Percentiles rank a stretch among this genome's conserved stretches.
Evolutionary conservation across 2,113 vertebrate species (phyloP).

Genomic region (Cephalopholis sonnerati): DNA sequence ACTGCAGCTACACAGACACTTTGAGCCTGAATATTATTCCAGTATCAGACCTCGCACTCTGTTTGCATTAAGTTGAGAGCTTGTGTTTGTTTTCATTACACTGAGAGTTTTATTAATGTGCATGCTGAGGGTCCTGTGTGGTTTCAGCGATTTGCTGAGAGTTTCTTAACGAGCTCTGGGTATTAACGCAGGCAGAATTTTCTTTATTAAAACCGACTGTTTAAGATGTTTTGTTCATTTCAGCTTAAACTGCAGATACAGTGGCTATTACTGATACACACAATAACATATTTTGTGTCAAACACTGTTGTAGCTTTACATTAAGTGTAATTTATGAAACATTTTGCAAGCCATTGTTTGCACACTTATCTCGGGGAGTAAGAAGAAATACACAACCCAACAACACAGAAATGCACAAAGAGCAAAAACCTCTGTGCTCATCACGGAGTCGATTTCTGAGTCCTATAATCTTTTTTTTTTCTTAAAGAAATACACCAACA

Average conservation of each 20-base stretch:
- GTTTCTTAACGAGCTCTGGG: slow-evolving; percentile 29
- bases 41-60: not conserved
- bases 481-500: not conserved
- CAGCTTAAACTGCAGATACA: slow-evolving; percentile 13
- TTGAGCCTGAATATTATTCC: not conserved
- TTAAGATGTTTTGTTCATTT: slow-evolving; percentile 4
- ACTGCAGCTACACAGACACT: not conserved
- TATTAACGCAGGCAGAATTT: not conserved
- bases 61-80: not conserved
- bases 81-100: slow-evolving; percentile 11
- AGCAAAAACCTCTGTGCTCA: not conserved
- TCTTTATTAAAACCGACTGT: slow-evolving; percentile 5
- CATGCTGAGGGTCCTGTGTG: not conserved
- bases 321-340: not conserved
- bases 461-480: not conserved
- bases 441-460: too few relatives aligned
- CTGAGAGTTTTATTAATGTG: slow-evolving; percentile 21
- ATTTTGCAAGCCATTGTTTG: not conserved
- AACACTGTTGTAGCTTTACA: not conserved
- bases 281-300: not conserved
- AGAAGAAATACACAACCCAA: not conserved
- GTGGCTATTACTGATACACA: not conserved
- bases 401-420: not conserved
- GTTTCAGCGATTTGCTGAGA: slow-evolving; percentile 9
- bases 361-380: not conserved